These are phyloP conservation scores for Cremastinae sp. DNA, from an alignment of 2,888 invertebrate species.

Conservation along the genomic window DNA sequence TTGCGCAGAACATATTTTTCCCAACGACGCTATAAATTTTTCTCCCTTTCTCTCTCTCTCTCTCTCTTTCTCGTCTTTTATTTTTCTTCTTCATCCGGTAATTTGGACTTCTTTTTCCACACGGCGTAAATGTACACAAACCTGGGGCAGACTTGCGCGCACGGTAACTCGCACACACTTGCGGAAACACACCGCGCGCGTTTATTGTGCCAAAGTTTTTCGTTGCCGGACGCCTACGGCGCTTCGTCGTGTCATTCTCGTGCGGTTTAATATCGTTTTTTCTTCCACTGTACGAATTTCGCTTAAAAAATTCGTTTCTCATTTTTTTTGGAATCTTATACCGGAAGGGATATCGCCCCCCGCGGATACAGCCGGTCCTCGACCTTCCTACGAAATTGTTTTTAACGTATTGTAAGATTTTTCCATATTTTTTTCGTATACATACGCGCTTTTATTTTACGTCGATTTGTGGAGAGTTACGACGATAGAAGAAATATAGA, in stretches of 20 bases:
- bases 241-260: slow-evolving; percentile 51
- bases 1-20: slow-evolving; percentile 69
- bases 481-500: too few relatives aligned
- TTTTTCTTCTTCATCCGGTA: slow-evolving; percentile 42
- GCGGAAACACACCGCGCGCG: slow-evolving; percentile 1
- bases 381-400: too few relatives aligned
- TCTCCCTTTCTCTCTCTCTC: slow-evolving; percentile 60
- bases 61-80: slow-evolving; percentile 60
- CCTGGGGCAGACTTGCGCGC: background rate
- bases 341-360: background rate
- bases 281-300: slow-evolving; percentile 21
- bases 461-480: too few relatives aligned
- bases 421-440: too few relatives aligned
- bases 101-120: slow-evolving; percentile 44
- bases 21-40: slow-evolving; percentile 66
- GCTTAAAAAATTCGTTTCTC: slow-evolving; percentile 36
- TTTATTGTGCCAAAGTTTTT: slow-evolving; percentile 46
- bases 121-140: background rate
- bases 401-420: too few relatives aligned
- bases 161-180: background rate
- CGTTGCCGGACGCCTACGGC: slow-evolving; percentile 48
- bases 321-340: background rate
- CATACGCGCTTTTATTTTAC: too few relatives aligned
- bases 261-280: slow-evolving; percentile 43
- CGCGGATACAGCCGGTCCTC: background rate